phyloP scores from a whole-genome alignment of 2,113 vertebrate species.

The Synchiropus splendidus region DNA sequence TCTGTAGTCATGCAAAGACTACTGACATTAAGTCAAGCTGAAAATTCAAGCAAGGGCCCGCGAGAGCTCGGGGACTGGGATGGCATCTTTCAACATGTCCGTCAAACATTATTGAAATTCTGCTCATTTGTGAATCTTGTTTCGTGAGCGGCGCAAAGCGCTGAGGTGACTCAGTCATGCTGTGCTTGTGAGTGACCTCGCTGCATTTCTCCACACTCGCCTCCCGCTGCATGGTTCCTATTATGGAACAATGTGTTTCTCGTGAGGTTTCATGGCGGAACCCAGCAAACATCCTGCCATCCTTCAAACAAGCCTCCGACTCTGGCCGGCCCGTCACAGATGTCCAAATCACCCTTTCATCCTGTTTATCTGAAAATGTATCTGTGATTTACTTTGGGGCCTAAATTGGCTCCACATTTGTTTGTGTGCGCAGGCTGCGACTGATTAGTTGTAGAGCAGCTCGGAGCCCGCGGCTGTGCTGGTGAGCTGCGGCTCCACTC shows the following conservation, averaged over 20 bases:
- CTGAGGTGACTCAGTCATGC: conserved; percentile 9
- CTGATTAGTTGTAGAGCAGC: conserved; percentile 25
- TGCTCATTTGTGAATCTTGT: conserved; percentile 18
- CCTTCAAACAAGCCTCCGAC: conserved; percentile 26
- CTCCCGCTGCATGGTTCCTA: conserved; percentile 24
- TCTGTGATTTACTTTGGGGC: conserved; percentile 25
- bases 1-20: conserved; percentile 17
- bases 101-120: background rate
- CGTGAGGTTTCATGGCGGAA: conserved; percentile 21
- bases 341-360: conserved; percentile 26
- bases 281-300: conserved; percentile 35
- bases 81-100: conserved; percentile 12
- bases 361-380: conserved; percentile 40
- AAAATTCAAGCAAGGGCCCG: conserved; percentile 13
- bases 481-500: background rate
- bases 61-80: conserved; percentile 1
- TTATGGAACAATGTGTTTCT: conserved; percentile 37
- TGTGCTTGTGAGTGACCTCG: conserved; percentile 4
- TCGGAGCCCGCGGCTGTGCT: conserved; percentile 10
- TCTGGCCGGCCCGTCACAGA: conserved; percentile 21
- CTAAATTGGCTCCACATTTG: conserved; percentile 27
- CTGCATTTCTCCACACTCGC: conserved; percentile 3
- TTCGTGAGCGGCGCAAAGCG: conserved; percentile 3
- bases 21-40: conserved; percentile 11
- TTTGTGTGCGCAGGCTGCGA: conserved; percentile 39